These are phyloP conservation scores for Montipora cactus DNA, from an alignment of 64 coral and sea anemone genomes.

Conservation along the genomic window DNA sequence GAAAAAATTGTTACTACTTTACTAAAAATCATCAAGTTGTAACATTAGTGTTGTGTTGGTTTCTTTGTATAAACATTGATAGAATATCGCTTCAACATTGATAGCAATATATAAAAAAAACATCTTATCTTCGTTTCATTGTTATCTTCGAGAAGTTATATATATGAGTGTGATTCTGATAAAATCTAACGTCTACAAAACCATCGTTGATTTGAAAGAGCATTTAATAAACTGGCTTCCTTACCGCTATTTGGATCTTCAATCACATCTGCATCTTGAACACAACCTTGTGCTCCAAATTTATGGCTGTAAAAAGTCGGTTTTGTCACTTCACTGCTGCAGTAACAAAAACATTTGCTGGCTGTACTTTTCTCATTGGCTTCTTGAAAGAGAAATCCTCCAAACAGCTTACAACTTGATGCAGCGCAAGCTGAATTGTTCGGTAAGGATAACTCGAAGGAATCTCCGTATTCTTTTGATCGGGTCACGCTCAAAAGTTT, in stretches of 20 bases:
- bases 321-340: neutral
- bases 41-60: too few relatives aligned
- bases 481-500: conserved; percentile 25
- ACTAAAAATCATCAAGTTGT: too few relatives aligned
- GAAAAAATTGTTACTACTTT: too few relatives aligned
- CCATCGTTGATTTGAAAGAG: neutral
- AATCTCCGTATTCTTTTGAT: neutral
- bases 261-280: neutral
- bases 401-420: neutral
- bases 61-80: too few relatives aligned
- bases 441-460: neutral
- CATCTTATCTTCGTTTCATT: too few relatives aligned
- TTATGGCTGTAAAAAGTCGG: conserved; percentile 12
- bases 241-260: neutral
- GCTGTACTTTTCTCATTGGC: neutral
- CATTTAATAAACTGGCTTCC: neutral
- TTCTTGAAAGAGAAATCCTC: neutral
- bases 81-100: too few relatives aligned
- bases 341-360: neutral
- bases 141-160: too few relatives aligned
- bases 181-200: neutral
- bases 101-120: too few relatives aligned
- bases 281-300: neutral
- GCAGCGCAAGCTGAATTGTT: neutral
- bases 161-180: too few relatives aligned